Conservation (phyloP, 2,797 vertebrate species). For the Oreochromis mossambicus region DNA sequence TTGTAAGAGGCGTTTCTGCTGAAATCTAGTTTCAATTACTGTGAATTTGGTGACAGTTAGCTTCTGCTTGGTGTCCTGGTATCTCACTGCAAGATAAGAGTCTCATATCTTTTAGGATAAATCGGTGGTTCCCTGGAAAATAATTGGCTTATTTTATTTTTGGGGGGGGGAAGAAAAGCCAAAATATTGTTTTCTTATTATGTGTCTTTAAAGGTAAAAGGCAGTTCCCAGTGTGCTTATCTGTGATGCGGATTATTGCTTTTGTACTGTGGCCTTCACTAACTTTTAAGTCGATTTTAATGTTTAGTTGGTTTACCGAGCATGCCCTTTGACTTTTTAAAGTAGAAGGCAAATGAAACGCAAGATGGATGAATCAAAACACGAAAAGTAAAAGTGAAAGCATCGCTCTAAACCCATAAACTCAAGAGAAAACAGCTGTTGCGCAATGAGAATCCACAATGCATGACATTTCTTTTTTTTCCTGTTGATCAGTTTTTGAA, state of each 20-base stretch:
- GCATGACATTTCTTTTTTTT: neutral
- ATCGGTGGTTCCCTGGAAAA: constrained; percentile 11
- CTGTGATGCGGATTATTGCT: neutral
- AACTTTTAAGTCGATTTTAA: neutral
- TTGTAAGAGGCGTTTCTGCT: constrained; percentile 4
- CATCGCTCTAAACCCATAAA: neutral
- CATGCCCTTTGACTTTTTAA: neutral
- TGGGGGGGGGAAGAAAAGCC: neutral
- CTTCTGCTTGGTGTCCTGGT: constrained; percentile 24
- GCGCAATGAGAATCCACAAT: constrained; percentile 3
- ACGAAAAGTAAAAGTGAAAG: neutral
- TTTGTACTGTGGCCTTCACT: neutral
- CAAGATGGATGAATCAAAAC: neutral
- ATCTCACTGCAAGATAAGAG: constrained; percentile 46
- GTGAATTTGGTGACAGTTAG: constrained; percentile 35
- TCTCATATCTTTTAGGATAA: neutral
- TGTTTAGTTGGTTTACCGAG: neutral
- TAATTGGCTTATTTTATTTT: constrained; percentile 34
- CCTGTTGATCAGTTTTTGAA: constrained; percentile 5
- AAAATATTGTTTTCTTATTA: constrained; percentile 5
- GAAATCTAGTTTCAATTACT: constrained; percentile 26
- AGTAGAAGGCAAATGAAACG: neutral
- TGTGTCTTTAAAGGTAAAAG: neutral
- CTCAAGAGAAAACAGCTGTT: neutral
- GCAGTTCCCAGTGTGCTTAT: neutral